Conservation (phyloP, 2,888 invertebrate species). For the Sepiola atlantica region DNA sequence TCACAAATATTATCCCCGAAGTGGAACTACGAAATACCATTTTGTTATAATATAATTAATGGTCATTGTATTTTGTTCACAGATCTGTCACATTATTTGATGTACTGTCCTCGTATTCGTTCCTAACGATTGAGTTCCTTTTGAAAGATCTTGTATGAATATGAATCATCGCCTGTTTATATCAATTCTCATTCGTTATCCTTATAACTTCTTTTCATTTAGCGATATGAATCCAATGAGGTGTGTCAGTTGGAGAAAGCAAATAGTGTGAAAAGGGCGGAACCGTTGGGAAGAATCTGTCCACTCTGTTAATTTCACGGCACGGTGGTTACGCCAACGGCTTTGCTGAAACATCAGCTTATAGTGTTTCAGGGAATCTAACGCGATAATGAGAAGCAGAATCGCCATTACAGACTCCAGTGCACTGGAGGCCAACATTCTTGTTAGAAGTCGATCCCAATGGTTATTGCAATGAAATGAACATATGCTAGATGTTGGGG, state of each 20-base stretch:
- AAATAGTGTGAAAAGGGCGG: not conserved
- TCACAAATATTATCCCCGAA: too few relatives aligned
- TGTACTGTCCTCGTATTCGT: not conserved
- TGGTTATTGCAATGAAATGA: not conserved
- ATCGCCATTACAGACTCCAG: not conserved
- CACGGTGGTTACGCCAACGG: too few relatives aligned
- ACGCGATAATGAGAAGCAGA: not conserved
- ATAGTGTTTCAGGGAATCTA: not conserved
- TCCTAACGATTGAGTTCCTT: not conserved
- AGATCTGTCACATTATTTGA: too few relatives aligned
- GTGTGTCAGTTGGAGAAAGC: not conserved
- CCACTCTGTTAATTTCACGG: not conserved
- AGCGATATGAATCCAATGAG: not conserved
- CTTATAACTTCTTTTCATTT: not conserved
- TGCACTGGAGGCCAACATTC: not conserved
- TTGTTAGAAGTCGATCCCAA: not conserved
- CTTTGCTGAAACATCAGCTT: not conserved
- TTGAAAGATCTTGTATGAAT: not conserved
- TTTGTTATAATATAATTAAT: too few relatives aligned
- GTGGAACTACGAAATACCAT: too few relatives aligned
- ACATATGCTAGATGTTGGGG: not conserved
- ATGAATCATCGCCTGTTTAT: not conserved
- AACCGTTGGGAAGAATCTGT: not conserved
- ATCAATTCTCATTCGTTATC: not conserved
- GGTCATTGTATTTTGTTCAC: too few relatives aligned